Evolutionary conservation across 2,797 vertebrate species (phyloP).

Genomic region (Triplophysa bombifrons): DNA sequence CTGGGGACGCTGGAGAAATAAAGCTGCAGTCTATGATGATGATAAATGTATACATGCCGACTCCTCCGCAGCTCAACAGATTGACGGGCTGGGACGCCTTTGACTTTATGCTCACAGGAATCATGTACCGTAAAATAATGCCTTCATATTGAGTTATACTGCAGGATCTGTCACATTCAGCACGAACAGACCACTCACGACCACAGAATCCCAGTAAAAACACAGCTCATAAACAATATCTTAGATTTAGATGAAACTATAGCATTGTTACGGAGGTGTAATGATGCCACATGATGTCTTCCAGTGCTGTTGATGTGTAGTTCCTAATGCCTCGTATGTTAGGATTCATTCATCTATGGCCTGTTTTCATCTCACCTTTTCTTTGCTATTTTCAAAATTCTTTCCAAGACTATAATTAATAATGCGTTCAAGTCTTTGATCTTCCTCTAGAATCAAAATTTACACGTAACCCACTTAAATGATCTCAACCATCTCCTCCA

Average conservation of each 20-base stretch:
- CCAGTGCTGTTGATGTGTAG: no score
- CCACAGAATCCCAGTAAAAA: no score
- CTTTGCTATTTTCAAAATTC: conserved; percentile 65
- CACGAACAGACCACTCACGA: no score
- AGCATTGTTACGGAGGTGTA: no score
- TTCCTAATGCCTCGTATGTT: no score
- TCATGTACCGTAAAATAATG: background rate
- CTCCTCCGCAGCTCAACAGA: conserved; percentile 66
- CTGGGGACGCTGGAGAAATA: conserved; percentile 66
- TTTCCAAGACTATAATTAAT: conserved; percentile 68
- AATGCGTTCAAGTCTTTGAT: conserved; percentile 73
- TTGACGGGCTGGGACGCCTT: conserved; percentile 54
- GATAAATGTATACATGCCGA: conserved; percentile 73
- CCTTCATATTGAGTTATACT: background rate
- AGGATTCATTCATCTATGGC: no score
- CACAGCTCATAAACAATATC: no score
- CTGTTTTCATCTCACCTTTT: conserved; percentile 50
- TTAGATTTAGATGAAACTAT: no score
- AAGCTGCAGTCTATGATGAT: conserved; percentile 71
- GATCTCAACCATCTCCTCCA: conserved; percentile 57
- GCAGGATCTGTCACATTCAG: background rate
- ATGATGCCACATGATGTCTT: no score
- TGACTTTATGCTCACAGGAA: conserved; percentile 45
- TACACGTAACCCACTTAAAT: conserved; percentile 60
- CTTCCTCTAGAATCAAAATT: conserved; percentile 66